Conservation (phyloP, 2,797 vertebrate genomes). For the Peromyscus eremicus region DNA sequence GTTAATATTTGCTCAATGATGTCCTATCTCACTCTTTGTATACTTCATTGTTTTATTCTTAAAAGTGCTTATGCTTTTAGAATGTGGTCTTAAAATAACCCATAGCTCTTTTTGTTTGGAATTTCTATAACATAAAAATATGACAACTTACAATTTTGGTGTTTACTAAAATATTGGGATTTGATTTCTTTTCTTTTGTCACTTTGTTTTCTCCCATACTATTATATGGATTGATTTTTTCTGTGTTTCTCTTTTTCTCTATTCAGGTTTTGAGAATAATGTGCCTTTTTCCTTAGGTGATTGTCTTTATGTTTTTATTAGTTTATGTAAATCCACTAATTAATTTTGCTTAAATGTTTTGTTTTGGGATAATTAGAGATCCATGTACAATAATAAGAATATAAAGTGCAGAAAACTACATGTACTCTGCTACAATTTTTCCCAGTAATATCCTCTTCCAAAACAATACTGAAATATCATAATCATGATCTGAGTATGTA, state of each 20-base stretch:
- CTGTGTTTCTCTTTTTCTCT: background rate
- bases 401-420: background rate
- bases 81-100: background rate
- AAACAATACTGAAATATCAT: background rate
- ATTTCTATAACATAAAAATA: background rate
- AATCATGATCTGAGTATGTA: background rate
- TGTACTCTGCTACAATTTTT: background rate
- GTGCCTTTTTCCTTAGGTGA: background rate
- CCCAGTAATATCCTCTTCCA: background rate
- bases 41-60: background rate
- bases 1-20: background rate
- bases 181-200: conserved; percentile 2
- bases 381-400: background rate
- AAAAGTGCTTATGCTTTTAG: background rate
- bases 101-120: background rate
- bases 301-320: background rate
- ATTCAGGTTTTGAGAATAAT: background rate
- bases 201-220: background rate
- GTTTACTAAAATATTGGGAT: background rate
- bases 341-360: background rate
- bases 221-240: background rate
- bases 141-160: background rate
- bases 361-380: background rate
- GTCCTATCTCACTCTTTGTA: background rate
- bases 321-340: background rate